Conservation (phyloP, 2,113 vertebrate species). For the Panthera leo region DNA sequence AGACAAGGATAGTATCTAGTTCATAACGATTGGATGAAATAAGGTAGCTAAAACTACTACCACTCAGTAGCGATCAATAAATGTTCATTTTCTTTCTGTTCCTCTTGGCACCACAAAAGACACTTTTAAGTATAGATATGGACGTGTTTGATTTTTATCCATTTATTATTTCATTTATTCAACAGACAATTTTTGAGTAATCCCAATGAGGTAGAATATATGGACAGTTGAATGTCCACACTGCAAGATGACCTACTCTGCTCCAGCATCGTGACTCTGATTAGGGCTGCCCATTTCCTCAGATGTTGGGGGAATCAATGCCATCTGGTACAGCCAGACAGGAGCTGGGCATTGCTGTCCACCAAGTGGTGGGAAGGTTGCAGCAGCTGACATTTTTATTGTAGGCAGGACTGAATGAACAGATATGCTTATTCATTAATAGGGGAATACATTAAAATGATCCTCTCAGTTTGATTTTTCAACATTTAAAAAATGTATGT, state of each 20-base stretch:
- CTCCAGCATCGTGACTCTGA: background rate
- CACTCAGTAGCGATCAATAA: background rate
- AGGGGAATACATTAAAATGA: background rate
- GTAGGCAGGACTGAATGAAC: background rate
- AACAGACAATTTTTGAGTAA: background rate
- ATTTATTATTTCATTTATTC: background rate
- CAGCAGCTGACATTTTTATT: background rate
- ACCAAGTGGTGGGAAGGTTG: background rate
- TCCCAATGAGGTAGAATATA: background rate
- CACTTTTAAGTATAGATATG: background rate
- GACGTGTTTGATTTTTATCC: background rate
- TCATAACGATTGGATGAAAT: background rate
- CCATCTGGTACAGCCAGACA: background rate
- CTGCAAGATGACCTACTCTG: background rate
- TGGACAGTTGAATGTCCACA: background rate
- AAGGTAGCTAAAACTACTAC: background rate
- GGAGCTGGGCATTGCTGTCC: background rate
- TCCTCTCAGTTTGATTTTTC: background rate
- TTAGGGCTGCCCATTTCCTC: background rate
- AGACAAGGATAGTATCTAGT: background rate
- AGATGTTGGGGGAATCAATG: background rate
- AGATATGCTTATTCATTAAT: background rate
- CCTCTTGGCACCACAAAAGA: background rate
- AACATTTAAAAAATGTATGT: constrained; percentile 12
- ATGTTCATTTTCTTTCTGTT: background rate